A percentile compares a stretch with the other conserved stretches of the same genome.
Conservation (phyloP, 2,797 vertebrate genomes). For the Argya squamiceps region DNA sequence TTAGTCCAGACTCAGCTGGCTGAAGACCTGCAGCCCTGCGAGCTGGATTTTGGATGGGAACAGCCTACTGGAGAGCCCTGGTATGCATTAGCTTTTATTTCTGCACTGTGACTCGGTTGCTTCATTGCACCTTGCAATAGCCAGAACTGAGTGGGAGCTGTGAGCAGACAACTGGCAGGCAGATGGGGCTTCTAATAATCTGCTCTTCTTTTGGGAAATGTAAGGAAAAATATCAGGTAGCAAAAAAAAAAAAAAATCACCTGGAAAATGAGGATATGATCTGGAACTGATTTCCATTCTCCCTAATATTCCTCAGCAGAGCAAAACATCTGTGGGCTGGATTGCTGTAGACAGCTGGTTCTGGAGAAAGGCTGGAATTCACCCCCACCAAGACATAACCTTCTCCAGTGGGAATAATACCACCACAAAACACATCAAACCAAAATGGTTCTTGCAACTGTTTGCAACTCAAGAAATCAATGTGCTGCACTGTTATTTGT, state of each 20-base stretch:
- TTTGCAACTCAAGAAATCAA: not conserved
- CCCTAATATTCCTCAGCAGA: not conserved
- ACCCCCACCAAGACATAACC: not conserved
- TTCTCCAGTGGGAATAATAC: not conserved
- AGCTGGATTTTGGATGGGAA: not conserved
- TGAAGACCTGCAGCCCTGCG: not conserved
- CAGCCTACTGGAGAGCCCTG: not conserved
- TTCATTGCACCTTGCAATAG: not conserved
- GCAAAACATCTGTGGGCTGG: not conserved
- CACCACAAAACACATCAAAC: not conserved
- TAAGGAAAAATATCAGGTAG: not conserved
- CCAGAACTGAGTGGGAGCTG: not conserved
- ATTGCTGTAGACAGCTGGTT: not conserved
- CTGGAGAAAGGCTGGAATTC: not conserved
- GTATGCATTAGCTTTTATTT: not conserved
- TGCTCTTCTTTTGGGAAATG: not conserved
- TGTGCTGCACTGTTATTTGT: not conserved
- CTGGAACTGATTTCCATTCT: not conserved
- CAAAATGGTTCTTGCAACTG: not conserved
- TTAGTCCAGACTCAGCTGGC: too few relatives aligned
- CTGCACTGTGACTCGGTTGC: not conserved
- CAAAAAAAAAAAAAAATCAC: not conserved
- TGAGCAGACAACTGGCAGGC: not conserved
- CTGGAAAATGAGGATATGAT: not conserved
- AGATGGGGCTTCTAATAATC: not conserved